Evolutionary conservation across 2,113 vertebrate genomes (phyloP).

Genomic region (Etheostoma spectabile): DNA sequence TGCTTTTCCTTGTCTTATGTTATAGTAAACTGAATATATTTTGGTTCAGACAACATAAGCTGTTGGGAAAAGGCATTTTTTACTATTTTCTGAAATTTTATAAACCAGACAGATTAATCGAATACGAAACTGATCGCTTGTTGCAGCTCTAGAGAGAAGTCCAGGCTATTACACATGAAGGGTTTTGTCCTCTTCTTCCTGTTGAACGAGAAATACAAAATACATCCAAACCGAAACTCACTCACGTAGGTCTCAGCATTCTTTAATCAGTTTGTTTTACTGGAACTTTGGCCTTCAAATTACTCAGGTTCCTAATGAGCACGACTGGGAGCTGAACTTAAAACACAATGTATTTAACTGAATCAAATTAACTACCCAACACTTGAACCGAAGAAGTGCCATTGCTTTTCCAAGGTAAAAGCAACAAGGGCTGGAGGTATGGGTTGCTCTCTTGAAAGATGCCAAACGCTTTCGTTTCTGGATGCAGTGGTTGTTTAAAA

Average conservation of each 20-base stretch:
- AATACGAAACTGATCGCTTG: background rate
- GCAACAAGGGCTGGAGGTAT: background rate
- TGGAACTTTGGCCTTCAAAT: slow-evolving; percentile 21
- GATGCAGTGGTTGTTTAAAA: slow-evolving; percentile 9
- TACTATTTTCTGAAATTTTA: background rate
- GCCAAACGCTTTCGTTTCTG: slow-evolving; percentile 30
- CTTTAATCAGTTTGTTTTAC: slow-evolving; percentile 32
- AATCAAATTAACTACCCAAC: background rate
- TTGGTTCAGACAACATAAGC: background rate
- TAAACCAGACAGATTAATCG: background rate
- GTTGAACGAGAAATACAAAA: too few species aligned
- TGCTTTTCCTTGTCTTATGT: background rate
- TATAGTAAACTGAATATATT: background rate
- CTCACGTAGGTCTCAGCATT: background rate
- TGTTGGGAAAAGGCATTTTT: background rate
- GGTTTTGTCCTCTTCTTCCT: background rate
- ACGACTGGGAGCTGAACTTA: background rate
- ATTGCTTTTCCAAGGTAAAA: slow-evolving; percentile 15
- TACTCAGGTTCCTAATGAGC: slow-evolving; percentile 29
- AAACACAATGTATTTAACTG: slow-evolving; percentile 22
- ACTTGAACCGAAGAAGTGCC: background rate
- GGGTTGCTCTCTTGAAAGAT: slow-evolving; percentile 18
- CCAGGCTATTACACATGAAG: background rate
- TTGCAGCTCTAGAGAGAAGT: background rate
- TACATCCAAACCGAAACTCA: slow-evolving; percentile 41